phyloP scores from a whole-genome alignment of 1,140 invertebrate species.

The Metopolophium dirhodum region DNA sequence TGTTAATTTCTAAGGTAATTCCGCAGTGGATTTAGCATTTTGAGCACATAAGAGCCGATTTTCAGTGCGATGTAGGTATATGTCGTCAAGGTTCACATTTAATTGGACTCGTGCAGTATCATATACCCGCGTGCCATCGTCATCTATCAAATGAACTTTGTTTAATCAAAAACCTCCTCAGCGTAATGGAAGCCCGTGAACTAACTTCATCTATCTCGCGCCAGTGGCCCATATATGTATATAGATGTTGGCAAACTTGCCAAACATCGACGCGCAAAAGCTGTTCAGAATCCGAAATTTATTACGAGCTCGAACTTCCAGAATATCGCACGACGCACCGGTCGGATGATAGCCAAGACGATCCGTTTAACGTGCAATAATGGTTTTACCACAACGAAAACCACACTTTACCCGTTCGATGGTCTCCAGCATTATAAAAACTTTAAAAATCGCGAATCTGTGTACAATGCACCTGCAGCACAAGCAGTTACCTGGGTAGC shows the following conservation, averaged over 20 bases:
- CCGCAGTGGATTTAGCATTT: not conserved
- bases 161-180: constrained; percentile 43
- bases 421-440: no score
- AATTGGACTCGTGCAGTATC: constrained; percentile 22
- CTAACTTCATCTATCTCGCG: constrained; percentile 14
- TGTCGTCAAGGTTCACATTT: constrained; percentile 14
- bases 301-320: not conserved
- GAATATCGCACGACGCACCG: not conserved
- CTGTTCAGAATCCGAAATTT: constrained; percentile 18
- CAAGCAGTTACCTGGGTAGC: no score
- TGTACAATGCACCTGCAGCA: no score
- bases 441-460: not conserved
- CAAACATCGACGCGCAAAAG: constrained; percentile 18
- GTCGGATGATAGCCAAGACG: not conserved
- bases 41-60: not conserved
- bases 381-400: not conserved
- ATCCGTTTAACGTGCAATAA: not conserved
- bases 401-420: not conserved
- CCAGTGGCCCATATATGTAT: not conserved
- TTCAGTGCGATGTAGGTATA: not conserved
- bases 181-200: constrained; percentile 5
- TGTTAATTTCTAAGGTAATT: not conserved
- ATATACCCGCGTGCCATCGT: not conserved
- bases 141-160: constrained; percentile 55
- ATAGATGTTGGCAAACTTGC: not conserved